Evolutionary conservation across 2,113 vertebrate species (phyloP).

Genomic region (Apaloderma vittatum): DNA sequence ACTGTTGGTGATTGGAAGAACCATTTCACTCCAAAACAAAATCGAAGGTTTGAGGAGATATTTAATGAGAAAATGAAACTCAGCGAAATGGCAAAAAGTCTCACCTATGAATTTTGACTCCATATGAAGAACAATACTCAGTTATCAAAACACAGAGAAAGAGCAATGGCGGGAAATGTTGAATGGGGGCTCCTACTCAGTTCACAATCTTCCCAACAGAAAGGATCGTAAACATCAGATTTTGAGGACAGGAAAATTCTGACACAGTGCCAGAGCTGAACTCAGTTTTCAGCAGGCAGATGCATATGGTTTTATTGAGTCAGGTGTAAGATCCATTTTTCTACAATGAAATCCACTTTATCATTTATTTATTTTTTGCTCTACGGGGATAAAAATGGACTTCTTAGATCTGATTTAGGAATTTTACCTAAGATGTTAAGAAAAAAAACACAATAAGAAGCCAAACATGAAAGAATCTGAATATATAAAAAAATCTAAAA

Average conservation of each 20-base stretch:
- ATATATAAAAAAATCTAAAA: background rate
- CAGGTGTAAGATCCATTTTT: background rate
- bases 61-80: slow-evolving; percentile 80
- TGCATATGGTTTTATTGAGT: background rate
- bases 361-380: slow-evolving; percentile 17
- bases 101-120: slow-evolving; percentile 72
- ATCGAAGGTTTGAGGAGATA: slow-evolving; percentile 76
- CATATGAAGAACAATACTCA: background rate
- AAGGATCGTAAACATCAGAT: background rate
- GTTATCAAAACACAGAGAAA: background rate
- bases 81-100: slow-evolving; percentile 73
- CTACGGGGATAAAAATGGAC: background rate
- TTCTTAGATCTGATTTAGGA: background rate
- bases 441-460: background rate
- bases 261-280: background rate
- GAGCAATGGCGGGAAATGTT: background rate
- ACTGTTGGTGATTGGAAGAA: slow-evolving; percentile 83
- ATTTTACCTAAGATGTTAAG: background rate
- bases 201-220: background rate
- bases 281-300: background rate
- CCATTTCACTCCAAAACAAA: slow-evolving; percentile 82
- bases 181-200: background rate
- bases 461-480: fast-evolving
- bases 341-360: background rate
- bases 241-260: background rate